Evolutionary conservation across 1,140 invertebrate species (phyloP), one percentile per base, ranked within the genome.

Genomic region (Penaeus chinensis): DNA sequence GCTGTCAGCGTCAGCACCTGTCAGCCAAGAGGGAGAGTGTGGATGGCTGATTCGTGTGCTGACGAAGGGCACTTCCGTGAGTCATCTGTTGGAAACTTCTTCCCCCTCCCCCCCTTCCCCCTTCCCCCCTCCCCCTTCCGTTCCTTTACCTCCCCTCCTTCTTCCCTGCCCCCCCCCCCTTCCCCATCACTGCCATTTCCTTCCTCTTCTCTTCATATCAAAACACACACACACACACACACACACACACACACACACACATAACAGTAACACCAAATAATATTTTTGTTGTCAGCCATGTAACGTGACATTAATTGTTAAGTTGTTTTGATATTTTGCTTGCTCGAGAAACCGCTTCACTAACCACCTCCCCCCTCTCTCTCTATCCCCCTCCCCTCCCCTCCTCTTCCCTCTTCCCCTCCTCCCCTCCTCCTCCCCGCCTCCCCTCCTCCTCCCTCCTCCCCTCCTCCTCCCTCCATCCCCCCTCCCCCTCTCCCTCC

Each of bases 201-300:
- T 16, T 24, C 16, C 22, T 16, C 19, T 22, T 32, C 20, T 37
- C 27, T n/a, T 7, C 32, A 19, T 4, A 78, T 42, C 27, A n/a
- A 1, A 24, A 79, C 77, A 79, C 77, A 79, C 77, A 79, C 77
- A 79, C 77, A 79, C 42, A 79, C 77, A 79, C 77, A 79, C 77
- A 78, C 76, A 78, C 76, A 78, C 76, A 47, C 76, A 42, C 37
- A 42, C 2, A 42, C 2, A 2, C 37, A 42, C 37, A 42, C 37
- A 54, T 54, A 54, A 54, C 54, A 54, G 54, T 54, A 54, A 8
- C 54, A 54, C 1, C 54, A 54, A 16, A 16, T 16, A 13, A 54
- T 16, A 54, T 54, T 54, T 54, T 54, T 54, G 54, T 54, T 54
- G 16, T 54, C 54, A 54, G 54, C 54, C 0, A 13, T 54, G 10